phyloP scores from a whole-genome alignment of 2,797 vertebrate species.

The Oryzias dopingdopingensis region DNA sequence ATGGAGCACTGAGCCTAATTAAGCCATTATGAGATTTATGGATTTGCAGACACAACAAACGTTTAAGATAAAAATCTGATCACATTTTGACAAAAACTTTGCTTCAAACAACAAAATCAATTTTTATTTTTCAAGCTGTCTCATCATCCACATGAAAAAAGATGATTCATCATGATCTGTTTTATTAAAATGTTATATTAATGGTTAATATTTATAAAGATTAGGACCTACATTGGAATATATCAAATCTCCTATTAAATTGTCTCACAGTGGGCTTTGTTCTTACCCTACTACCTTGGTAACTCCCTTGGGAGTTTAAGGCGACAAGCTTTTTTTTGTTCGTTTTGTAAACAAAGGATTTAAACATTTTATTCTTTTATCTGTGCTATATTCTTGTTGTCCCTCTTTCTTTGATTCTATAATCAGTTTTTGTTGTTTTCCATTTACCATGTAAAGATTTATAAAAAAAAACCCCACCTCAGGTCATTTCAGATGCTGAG shows the following conservation, averaged over 20 bases:
- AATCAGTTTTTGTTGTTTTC: constrained; percentile 37
- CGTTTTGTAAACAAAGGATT: constrained; percentile 47
- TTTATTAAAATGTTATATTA: too few species aligned
- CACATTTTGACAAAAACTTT: constrained; percentile 1
- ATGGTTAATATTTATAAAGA: too few species aligned
- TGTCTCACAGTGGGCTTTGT: constrained; percentile 30
- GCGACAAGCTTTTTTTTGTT: constrained; percentile 44
- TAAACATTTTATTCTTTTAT: constrained; percentile 40
- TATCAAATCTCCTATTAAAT: constrained; percentile 9
- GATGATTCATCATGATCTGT: too few species aligned
- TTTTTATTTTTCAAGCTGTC: constrained; percentile 1
- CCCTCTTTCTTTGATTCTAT: constrained; percentile 24
- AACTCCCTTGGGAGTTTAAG: constrained; percentile 43
- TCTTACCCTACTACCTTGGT: constrained; percentile 20
- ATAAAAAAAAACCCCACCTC: constrained; percentile 19
- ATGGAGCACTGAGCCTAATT: constrained; percentile 33
- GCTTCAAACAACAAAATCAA: background rate
- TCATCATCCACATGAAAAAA: background rate
- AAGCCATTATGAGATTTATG: constrained; percentile 33
- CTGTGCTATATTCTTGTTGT: constrained; percentile 27
- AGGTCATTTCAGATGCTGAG: constrained; percentile 10
- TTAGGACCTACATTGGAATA: too few species aligned
- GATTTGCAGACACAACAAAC: constrained; percentile 1
- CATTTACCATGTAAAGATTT: constrained; percentile 25
- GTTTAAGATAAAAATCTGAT: constrained; percentile 1